A percentile compares a stretch with the other conserved stretches of the same genome.
These are phyloP conservation scores for Panthera leo DNA, from an alignment of 2,113 vertebrate genomes.

Conservation along the genomic window DNA sequence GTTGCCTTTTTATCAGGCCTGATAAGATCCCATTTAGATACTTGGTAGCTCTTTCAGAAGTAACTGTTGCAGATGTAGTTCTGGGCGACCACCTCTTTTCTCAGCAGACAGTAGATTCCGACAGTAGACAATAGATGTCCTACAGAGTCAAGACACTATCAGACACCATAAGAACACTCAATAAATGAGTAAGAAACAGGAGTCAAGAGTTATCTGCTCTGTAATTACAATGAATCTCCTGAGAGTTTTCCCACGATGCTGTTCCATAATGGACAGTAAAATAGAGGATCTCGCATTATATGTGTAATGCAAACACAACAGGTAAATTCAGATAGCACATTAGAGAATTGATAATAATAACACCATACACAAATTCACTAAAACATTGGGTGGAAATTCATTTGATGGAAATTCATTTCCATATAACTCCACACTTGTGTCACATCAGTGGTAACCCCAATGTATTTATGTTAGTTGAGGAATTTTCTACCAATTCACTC, in stretches of 20 bases:
- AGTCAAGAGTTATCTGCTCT: not conserved
- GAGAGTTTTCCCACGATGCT: not conserved
- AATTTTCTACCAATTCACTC: not conserved
- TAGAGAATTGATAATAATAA: not conserved
- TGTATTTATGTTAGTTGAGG: not conserved
- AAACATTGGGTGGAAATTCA: not conserved
- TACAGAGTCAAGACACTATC: not conserved
- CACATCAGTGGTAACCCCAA: not conserved
- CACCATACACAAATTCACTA: not conserved
- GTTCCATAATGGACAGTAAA: not conserved
- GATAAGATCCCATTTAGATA: not conserved
- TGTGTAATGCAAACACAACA: not conserved
- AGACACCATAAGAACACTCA: not conserved
- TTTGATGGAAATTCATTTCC: not conserved
- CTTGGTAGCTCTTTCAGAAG: not conserved
- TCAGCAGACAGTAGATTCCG: not conserved
- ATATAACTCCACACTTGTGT: not conserved
- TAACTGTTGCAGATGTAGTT: not conserved
- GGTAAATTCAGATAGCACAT: not conserved
- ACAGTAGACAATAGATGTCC: not conserved
- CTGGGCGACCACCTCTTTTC: not conserved
- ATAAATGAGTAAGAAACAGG: not conserved
- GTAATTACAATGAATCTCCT: too few species aligned
- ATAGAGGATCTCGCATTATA: not conserved
- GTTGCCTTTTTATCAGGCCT: not conserved